phyloP scores from a whole-genome alignment of 2,113 vertebrate species.

The Todiramphus saurophagus region DNA sequence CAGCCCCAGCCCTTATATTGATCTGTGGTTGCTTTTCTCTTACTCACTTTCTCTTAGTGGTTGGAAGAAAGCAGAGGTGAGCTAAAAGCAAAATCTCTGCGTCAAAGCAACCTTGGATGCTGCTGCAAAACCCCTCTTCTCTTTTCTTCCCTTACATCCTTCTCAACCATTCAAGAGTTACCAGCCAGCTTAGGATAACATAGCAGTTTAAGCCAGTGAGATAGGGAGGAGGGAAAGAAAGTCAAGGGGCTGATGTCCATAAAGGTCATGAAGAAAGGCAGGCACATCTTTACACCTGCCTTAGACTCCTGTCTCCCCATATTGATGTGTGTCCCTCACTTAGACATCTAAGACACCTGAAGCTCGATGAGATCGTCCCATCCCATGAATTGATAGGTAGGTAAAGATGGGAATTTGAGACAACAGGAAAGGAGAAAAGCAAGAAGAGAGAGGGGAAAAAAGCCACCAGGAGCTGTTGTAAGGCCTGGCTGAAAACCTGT shows the following conservation, averaged over 20 bases:
- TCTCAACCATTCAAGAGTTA: background rate
- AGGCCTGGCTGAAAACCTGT: background rate
- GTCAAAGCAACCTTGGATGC: background rate
- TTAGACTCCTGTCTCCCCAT: fast-evolving
- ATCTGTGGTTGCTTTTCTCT: background rate
- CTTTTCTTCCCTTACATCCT: background rate
- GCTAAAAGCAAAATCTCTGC: background rate
- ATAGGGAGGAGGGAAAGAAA: background rate
- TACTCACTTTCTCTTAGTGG: background rate
- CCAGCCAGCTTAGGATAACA: background rate
- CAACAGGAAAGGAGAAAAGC: background rate
- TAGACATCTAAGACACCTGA: background rate
- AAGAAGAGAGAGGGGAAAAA: background rate
- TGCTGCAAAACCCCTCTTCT: background rate
- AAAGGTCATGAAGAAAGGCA: background rate
- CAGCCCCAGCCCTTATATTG: background rate
- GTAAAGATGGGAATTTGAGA: background rate
- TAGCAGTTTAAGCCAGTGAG: background rate
- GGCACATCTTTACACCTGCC: background rate
- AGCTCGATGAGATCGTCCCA: background rate
- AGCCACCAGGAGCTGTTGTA: background rate
- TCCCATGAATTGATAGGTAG: fast-evolving
- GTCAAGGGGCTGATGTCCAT: background rate
- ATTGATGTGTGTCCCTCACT: fast-evolving
- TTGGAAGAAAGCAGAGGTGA: background rate